Base-by-base conservation (phyloP, 2,888 invertebrate genomes). In the Leuctra nigra region DNA sequence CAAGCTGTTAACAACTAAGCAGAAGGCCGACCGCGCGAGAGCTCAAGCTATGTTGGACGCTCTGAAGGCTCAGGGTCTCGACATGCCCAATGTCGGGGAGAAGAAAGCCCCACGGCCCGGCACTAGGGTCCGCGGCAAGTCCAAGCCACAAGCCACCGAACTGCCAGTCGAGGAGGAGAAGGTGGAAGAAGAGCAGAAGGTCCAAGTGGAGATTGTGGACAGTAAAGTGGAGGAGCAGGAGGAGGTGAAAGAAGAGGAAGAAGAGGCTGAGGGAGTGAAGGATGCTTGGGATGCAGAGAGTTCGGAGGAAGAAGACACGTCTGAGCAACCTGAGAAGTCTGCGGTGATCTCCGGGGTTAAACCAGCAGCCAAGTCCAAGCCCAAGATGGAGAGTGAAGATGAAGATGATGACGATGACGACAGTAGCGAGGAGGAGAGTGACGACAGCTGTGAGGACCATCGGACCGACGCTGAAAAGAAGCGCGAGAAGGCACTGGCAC, bases 1-100 rank as follows among this genome's bases (percentile, higher is more conserved):
- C 2, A 97, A 94, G 73, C 77, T 94, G 29, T 73, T 97, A 58
- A 95, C 95, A 1, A 85, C 91, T 0, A 95, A 95, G 71, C 95
- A 99, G 70, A 95, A 92, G 70, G 89, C 89, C 62, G 93, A 93
- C 65, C 83, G 87, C 61, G 88, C 90, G 0, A 79, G 94, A 63
- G 92, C 93, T 6, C 89, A 91, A 70, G 91, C 90, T 57, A 82
- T 94, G 79, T 74, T 97, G 60, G 92, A 94, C 54, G 86, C 88
- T 1, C 75, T 94, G 38, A 92, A 91, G 72, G 92, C 91, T 7
- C 91, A 92, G 73, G 95, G 95, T 58, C 74, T 90, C 23, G 87
- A 86, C 67, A 76, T 92, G 59, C 91, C 91, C 0, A 83, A 85
- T 63, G 81, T 82, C 24, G 83, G 83, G 58, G 79, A 82, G 63